Evolutionary conservation across 2,797 vertebrate species (phyloP).

Genomic region (Myiotriccus ornatus): DNA sequence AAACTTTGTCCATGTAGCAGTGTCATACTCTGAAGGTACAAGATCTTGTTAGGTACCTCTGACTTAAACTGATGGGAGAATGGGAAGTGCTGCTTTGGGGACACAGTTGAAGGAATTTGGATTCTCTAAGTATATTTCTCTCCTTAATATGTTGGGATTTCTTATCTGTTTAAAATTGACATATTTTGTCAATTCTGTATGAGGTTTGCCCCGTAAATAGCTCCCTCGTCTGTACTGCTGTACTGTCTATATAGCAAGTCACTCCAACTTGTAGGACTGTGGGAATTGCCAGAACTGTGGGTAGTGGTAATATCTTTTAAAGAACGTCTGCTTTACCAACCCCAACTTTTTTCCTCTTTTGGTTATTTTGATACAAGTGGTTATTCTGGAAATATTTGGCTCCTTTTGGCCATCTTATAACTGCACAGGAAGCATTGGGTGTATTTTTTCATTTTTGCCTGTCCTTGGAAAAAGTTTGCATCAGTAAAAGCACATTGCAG

Average conservation of each 20-base stretch:
- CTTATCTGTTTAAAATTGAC: not conserved
- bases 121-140: not conserved
- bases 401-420: not conserved
- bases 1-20: rapidly evolving
- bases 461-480: not conserved
- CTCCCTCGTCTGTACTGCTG: not conserved
- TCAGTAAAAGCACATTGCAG: not conserved
- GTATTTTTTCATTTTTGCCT: not conserved
- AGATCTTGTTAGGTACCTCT: not conserved
- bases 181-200: not conserved
- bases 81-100: not conserved
- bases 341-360: not conserved
- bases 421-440: not conserved
- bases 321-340: not conserved
- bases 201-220: not conserved
- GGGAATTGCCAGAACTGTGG: not conserved
- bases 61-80: not conserved
- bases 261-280: not conserved
- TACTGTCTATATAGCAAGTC: not conserved
- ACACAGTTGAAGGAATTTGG: not conserved
- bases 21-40: not conserved
- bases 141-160: not conserved
- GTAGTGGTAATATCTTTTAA: not conserved
- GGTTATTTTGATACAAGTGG: not conserved
- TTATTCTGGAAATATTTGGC: not conserved